phyloP scores from a whole-genome alignment of 2,888 invertebrate genomes.

The Tenthredo scrophulariae region DNA sequence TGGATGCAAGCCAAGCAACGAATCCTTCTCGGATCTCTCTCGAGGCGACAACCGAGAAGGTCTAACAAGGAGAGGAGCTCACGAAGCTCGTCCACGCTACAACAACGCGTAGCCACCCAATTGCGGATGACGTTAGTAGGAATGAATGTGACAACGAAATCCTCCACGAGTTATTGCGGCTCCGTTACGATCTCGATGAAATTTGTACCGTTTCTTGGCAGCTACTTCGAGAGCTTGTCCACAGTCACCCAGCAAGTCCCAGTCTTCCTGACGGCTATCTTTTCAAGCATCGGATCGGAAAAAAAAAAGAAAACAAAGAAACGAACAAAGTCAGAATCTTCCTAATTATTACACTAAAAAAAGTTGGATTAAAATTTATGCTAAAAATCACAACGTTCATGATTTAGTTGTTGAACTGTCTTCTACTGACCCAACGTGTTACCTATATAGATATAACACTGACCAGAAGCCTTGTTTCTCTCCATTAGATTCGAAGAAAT shows the following conservation, averaged over 20 bases:
- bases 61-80: slow-evolving; percentile 69
- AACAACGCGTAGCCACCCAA: slow-evolving; percentile 64
- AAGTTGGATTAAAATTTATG: background rate
- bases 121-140: slow-evolving; percentile 65
- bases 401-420: background rate
- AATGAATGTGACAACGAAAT: slow-evolving; percentile 70
- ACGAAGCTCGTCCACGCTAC: slow-evolving; percentile 67
- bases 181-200: slow-evolving; percentile 62
- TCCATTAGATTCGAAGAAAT: background rate
- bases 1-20: slow-evolving; percentile 75
- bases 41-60: slow-evolving; percentile 55
- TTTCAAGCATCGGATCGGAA: background rate
- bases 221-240: slow-evolving; percentile 33
- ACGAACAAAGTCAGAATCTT: background rate
- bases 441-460: background rate
- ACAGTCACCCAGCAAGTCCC: slow-evolving; percentile 20
- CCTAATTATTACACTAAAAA: background rate
- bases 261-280: slow-evolving; percentile 42
- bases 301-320: background rate
- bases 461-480: background rate
- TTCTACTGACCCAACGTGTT: background rate
- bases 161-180: slow-evolving; percentile 67
- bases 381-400: background rate
- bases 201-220: slow-evolving; percentile 56
- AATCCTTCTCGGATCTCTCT: slow-evolving; percentile 65